A percentile compares a stretch with the other conserved stretches of the same genome.
phyloP scores from a whole-genome alignment of 2,797 vertebrate species.

The Lithobates pipiens region DNA sequence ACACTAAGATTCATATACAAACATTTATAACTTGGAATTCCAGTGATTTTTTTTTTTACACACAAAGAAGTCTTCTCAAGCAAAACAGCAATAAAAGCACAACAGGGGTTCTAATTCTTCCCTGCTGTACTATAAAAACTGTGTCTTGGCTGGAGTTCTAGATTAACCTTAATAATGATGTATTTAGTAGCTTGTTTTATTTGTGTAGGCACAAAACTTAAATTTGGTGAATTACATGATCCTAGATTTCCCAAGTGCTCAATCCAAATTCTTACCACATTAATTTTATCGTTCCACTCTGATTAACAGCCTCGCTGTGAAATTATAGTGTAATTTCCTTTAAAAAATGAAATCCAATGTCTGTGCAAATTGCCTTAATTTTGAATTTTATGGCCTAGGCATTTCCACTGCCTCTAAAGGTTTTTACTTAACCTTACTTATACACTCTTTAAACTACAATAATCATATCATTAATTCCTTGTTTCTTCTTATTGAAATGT shows the following conservation, averaged over 20 bases:
- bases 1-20: too few species aligned
- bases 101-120: too few species aligned
- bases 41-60: too few species aligned
- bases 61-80: too few species aligned
- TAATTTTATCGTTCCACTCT: constrained; percentile 2
- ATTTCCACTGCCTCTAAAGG: not conserved
- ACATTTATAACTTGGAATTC: too few species aligned
- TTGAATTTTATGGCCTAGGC: not conserved
- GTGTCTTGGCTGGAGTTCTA: not conserved
- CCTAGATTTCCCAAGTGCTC: constrained; percentile 13
- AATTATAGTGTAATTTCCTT: constrained; percentile 37
- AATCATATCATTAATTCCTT: constrained; percentile 5
- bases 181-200: constrained; percentile 8
- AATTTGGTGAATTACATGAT: constrained; percentile 31
- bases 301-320: constrained; percentile 27
- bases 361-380: constrained; percentile 9
- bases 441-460: not conserved
- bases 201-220: not conserved
- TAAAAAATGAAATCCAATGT: not conserved
- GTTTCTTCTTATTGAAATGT: not conserved
- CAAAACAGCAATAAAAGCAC: too few species aligned
- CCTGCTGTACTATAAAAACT: not conserved
- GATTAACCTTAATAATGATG: not conserved
- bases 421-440: constrained; percentile 22
- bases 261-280: constrained; percentile 30